A percentile compares a stretch with the other conserved stretches of the same genome.
These are phyloP conservation scores for Melipona quadrifasciata DNA, from an alignment of 1,140 invertebrate species.

Conservation along the genomic window DNA sequence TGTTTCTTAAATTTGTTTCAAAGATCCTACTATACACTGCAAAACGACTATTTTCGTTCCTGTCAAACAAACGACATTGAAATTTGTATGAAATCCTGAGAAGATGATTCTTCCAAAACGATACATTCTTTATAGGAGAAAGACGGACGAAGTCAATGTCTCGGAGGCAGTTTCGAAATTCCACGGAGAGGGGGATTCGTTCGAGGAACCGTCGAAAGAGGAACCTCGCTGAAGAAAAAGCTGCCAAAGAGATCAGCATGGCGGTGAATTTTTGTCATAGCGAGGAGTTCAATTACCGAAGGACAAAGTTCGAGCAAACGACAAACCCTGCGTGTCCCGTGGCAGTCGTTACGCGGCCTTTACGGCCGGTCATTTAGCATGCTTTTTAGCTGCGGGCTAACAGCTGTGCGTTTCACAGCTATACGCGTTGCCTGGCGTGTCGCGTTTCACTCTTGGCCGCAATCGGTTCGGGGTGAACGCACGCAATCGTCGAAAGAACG, in stretches of 20 bases:
- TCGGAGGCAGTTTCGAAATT: not conserved
- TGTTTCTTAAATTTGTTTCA: too few relatives aligned
- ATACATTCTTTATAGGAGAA: too few relatives aligned
- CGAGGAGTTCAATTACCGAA: not conserved
- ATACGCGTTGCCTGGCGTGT: constrained; percentile 44
- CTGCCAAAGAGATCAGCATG: too few relatives aligned
- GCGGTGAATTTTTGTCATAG: constrained; percentile 17
- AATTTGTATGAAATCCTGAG: too few relatives aligned
- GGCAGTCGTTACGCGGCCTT: constrained; percentile 59
- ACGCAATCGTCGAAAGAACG: constrained; percentile 54
- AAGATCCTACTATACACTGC: too few relatives aligned
- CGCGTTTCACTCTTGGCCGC: constrained; percentile 20
- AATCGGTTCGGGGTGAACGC: constrained; percentile 36
- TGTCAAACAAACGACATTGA: too few relatives aligned
- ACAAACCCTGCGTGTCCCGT: constrained; percentile 53
- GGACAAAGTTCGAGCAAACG: constrained; percentile 41
- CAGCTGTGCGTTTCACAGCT: constrained; percentile 72
- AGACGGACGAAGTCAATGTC: too few relatives aligned
- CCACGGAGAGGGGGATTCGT: not conserved
- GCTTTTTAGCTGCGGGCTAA: constrained; percentile 74
- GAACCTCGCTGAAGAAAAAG: not conserved
- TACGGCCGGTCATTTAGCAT: constrained; percentile 62
- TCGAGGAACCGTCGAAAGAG: not conserved
- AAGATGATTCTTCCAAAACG: too few relatives aligned
- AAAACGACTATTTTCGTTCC: too few relatives aligned